phyloP scores from a whole-genome alignment of 2,113 vertebrate genomes.

The Caretta caretta region DNA sequence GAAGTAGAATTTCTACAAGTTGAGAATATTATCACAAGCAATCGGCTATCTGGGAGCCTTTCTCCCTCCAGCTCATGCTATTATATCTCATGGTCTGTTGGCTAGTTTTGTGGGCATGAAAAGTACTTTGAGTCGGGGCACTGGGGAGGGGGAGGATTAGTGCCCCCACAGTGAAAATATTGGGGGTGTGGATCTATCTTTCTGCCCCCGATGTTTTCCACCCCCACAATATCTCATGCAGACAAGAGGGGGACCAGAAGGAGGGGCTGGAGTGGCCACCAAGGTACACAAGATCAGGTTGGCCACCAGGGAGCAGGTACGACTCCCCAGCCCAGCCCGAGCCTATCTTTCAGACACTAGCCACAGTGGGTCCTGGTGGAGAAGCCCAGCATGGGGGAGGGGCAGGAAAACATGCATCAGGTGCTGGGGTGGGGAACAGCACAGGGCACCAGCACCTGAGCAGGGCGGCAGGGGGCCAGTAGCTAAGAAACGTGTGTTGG shows the following conservation, averaged over 20 bases:
- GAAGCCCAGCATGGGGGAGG: not conserved
- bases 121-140: not conserved
- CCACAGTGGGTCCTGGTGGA: not conserved
- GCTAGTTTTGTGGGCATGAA: constrained; percentile 17
- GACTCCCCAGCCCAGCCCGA: not conserved
- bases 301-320: not conserved
- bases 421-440: not conserved
- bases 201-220: not conserved
- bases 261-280: not conserved
- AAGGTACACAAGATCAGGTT: not conserved
- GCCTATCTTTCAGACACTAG: not conserved
- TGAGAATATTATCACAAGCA: constrained; percentile 8
- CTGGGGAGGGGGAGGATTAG: not conserved
- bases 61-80: not conserved
- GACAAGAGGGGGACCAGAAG: not conserved
- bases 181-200: not conserved
- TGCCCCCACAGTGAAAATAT: not conserved
- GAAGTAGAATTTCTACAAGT: not conserved
- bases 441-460: not conserved
- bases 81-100: not conserved
- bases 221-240: not conserved
- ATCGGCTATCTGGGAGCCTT: not conserved
- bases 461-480: not conserved
- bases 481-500: not conserved
- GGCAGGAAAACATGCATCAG: not conserved